Base-by-base conservation (phyloP, 2,797 vertebrate species). In the Cuniculus paca region DNA sequence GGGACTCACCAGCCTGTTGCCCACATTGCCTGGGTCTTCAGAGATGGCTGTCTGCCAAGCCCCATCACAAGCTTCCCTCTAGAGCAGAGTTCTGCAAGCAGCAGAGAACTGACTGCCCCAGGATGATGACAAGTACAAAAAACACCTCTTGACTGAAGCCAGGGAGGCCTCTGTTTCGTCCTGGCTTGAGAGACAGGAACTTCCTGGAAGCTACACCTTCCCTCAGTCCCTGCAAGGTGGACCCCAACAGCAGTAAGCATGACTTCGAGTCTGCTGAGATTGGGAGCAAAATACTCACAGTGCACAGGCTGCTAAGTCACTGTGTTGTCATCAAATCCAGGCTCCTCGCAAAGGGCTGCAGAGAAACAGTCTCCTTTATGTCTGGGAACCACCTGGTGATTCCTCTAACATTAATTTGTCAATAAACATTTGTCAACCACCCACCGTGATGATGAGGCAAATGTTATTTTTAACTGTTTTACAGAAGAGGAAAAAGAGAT, bases 381-480 rank as follows among this genome's bases (percentile, higher is more conserved):
- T 70, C 90, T 86, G 50, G 4, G 8, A 50, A 68, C 36, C 36
- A 50, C 58, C 54, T 52, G 11, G 42, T 42, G 79, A 28, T 82
- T 84, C 89, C 61, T 70, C 52, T 63, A 16, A 56, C 26, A 24
- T 26, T 83, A 72, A 77, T 86, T 95, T 36, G 19, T 54, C 48
- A 19, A 84, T 36, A 84, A 89, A 52, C 83, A 77, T 78, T 81
- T 85, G 68, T 89, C 31, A 63, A 74, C 70, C 19, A 58, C 60
- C 26, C 24, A 1, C 58, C 61, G 36, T 6, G 28, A 39, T 82
- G 83, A 94, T 89, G 86, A 95, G 39, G 54, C 56, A 80, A 94
- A 28, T n/a, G 31, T 39, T 96, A 87, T 95, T 93, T 95, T 95
- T 94, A 96, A 93, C 72, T 85, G 78, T 82, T 68, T 89, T 63